Evolutionary conservation across 2,797 vertebrate genomes (phyloP).

Genomic region (Lithobates pipiens): DNA sequence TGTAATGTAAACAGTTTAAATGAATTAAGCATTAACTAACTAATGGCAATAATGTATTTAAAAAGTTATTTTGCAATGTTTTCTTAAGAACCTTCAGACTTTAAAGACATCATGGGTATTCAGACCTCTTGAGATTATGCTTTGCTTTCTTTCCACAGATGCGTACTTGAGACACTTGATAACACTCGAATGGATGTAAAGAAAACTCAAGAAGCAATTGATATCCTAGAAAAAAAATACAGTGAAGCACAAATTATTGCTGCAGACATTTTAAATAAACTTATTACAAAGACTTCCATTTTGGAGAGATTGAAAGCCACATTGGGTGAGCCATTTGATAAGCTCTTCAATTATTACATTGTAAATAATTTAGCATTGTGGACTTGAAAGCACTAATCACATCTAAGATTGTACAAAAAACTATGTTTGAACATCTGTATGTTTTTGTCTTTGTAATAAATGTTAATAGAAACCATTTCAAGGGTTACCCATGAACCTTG

Average conservation of each 20-base stretch:
- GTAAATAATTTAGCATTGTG: too few species aligned
- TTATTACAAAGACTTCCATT: constrained; percentile 53
- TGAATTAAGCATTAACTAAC: too few species aligned
- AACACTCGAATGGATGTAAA: constrained; percentile 44
- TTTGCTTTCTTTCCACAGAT: constrained; percentile 30
- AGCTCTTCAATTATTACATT: background rate
- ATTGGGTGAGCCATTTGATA: constrained; percentile 39
- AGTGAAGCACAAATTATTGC: constrained; percentile 30
- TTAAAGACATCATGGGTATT: background rate
- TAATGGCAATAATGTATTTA: background rate
- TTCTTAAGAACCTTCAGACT: too few species aligned
- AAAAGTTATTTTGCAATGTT: too few species aligned
- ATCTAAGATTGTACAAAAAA: too few species aligned
- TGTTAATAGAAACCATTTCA: too few species aligned
- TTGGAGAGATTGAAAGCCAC: constrained; percentile 53
- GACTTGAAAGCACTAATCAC: too few species aligned
- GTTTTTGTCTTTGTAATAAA: too few species aligned
- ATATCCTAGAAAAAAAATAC: constrained; percentile 35
- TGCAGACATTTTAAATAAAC: constrained; percentile 54
- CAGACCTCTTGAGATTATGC: background rate
- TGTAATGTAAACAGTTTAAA: too few species aligned
- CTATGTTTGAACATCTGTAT: too few species aligned
- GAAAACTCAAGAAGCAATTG: constrained; percentile 45
- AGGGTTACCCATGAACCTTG: too few species aligned
- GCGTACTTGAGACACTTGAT: constrained; percentile 47